Percentiles rank a stretch among this genome's conserved stretches.
Evolutionary conservation across 2,888 invertebrate genomes (phyloP).

Genomic region (Salticus scenicus): DNA sequence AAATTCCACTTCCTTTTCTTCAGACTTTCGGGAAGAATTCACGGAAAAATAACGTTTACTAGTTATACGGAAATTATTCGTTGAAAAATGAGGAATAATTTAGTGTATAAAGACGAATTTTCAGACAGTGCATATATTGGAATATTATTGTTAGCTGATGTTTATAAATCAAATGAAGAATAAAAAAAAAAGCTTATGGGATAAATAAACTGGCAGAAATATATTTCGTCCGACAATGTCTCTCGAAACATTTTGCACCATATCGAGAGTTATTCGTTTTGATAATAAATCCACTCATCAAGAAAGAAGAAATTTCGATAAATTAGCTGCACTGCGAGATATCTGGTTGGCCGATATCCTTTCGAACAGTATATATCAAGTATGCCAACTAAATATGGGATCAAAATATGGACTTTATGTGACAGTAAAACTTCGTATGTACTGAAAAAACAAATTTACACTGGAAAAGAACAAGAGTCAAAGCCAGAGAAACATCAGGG

Average conservation of each 20-base stretch:
- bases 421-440: not conserved
- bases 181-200: not conserved
- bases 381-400: not conserved
- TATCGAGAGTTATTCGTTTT: conserved; percentile 2
- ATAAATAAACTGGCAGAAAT: not conserved
- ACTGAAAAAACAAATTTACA: not conserved
- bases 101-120: too few species aligned
- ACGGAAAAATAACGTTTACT: too few species aligned
- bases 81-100: too few species aligned
- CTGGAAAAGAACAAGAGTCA: not conserved
- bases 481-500: conserved; percentile 16
- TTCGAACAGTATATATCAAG: conserved; percentile 21
- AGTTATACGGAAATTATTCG: too few species aligned
- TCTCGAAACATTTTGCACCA: not conserved
- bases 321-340: not conserved
- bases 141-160: not conserved
- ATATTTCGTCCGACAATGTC: conserved; percentile 7
- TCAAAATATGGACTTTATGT: not conserved
- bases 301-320: not conserved
- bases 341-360: not conserved
- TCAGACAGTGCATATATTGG: conserved; percentile 1
- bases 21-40: too few species aligned
- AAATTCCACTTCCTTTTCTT: too few species aligned
- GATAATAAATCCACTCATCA: conserved; percentile 15
- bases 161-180: not conserved